Conservation (phyloP, 1,140 invertebrate genomes). For the Holotrichia oblita region DNA sequence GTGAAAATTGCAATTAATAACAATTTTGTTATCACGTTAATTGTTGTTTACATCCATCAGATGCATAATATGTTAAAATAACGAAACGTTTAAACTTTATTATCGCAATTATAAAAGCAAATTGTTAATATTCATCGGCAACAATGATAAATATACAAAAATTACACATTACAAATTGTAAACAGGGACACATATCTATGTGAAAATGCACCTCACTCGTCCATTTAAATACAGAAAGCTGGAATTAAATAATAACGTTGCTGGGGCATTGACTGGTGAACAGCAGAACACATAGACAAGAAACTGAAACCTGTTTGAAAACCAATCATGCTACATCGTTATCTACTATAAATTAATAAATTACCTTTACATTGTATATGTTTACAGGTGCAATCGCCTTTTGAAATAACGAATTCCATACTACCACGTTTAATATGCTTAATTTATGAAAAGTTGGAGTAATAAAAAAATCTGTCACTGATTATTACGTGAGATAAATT, state of each 20-base stretch:
- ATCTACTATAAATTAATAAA: conserved; percentile 17
- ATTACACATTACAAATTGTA: not conserved
- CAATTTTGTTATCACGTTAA: conserved; percentile 17
- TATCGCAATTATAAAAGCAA: not conserved
- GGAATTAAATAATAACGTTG: conserved; percentile 4
- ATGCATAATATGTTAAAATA: not conserved
- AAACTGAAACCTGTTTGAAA: conserved; percentile 20
- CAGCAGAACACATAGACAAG: not conserved
- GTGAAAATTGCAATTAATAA: not conserved
- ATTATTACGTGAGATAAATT: conserved; percentile 4
- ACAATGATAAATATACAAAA: not conserved
- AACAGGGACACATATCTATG: not conserved
- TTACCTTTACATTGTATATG: conserved; percentile 13
- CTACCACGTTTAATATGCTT: not conserved
- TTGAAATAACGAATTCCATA: not conserved
- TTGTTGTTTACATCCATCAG: not conserved
- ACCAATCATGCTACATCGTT: conserved; percentile 16
- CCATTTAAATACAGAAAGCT: not conserved
- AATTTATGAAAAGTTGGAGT: not conserved
- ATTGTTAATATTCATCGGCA: not conserved
- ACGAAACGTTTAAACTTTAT: not conserved
- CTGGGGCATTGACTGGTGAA: conserved; percentile 12
- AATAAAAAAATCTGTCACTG: conserved; percentile 5
- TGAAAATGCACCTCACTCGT: not conserved
- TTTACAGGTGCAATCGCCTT: conserved; percentile 11